These are phyloP conservation scores for Eilema griseolum DNA, from an alignment of 2,888 invertebrate species.

Conservation along the genomic window DNA sequence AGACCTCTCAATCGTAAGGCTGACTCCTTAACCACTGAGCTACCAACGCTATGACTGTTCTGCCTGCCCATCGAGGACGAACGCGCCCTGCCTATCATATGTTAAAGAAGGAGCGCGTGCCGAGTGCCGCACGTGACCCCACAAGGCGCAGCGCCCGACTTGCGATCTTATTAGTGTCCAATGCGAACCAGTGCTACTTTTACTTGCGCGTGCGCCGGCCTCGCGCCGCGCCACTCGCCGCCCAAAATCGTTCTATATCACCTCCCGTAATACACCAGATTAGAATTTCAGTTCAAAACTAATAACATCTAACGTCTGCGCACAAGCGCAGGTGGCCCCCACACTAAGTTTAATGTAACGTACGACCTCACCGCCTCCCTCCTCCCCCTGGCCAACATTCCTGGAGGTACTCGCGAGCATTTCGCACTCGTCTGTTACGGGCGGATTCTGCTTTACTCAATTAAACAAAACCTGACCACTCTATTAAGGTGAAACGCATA, in stretches of 20 bases:
- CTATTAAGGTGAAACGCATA: background rate
- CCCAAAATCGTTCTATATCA: background rate
- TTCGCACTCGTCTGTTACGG: background rate
- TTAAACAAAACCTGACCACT: background rate
- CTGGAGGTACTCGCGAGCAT: too few relatives aligned
- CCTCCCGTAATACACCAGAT: background rate
- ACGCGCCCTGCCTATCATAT: too few relatives aligned
- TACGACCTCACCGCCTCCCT: too few relatives aligned
- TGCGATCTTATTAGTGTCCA: constrained; percentile 25
- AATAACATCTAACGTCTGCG: background rate
- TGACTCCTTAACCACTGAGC: too few relatives aligned
- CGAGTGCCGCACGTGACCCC: background rate
- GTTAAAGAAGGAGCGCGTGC: too few relatives aligned
- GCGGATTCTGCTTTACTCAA: background rate
- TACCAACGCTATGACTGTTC: too few relatives aligned
- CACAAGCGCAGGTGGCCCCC: background rate
- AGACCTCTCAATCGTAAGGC: too few relatives aligned
- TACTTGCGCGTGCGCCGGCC: constrained; percentile 42
- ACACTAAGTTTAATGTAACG: background rate
- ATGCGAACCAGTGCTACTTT: constrained; percentile 52
- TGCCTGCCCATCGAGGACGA: too few relatives aligned
- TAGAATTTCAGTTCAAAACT: background rate
- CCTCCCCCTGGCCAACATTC: too few relatives aligned
- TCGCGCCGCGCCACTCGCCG: constrained; percentile 8
- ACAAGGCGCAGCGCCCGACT: background rate